Evolutionary conservation across 2,797 vertebrate species (phyloP), one percentile per base, ranked within the genome.

Genomic region (Centroberyx gerrardi): DNA sequence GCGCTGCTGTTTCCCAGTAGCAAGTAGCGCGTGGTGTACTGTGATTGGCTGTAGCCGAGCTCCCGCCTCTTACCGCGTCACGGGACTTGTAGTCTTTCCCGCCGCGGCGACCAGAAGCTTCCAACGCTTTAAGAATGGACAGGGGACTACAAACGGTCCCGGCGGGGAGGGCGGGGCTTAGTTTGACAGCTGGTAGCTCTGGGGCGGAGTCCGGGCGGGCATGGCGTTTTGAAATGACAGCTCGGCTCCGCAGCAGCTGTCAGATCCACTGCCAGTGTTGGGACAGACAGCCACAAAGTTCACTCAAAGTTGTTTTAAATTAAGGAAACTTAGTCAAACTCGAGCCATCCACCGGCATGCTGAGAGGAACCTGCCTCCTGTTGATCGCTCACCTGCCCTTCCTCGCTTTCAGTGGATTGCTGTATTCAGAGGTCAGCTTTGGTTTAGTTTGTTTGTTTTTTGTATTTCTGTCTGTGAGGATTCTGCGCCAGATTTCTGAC

Each of bases 1-100:
- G 13, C 33, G 7, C 7, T 68, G 22, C 66, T 72, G 29, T 79
- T 74, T 22, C 27, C 27, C 0, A 49, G 46, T 2, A 28, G 5
- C 0, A 14, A 46, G 44, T 22, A 84, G 49, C 85, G 87, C 95
- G 95, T 96, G 95, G 82, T 93, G 78, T 81, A 1, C 42, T 49
- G 58, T 80, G 86, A 95, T 96, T 95, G 95, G 95, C 68, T 81
- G 54, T 1, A 27, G 8, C 7, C 0, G 27, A 14, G 33, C 14
- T 14, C 3, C 42, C 18, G 8, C n/a, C 17, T 31, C 15, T 1
- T 1, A 1, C 1, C 0, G 0, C 0, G 18, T 36, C 10, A 0
- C 59, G 90, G 92, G 78, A 72, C 29, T 86, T 94, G 93, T 92
- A 93, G 93, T 95, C 59, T 49, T 74, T 15, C 0, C 1, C 0